These are phyloP conservation scores for Telmatochromis brichardi DNA, from an alignment of 2,113 vertebrate genomes.

Conservation along the genomic window DNA sequence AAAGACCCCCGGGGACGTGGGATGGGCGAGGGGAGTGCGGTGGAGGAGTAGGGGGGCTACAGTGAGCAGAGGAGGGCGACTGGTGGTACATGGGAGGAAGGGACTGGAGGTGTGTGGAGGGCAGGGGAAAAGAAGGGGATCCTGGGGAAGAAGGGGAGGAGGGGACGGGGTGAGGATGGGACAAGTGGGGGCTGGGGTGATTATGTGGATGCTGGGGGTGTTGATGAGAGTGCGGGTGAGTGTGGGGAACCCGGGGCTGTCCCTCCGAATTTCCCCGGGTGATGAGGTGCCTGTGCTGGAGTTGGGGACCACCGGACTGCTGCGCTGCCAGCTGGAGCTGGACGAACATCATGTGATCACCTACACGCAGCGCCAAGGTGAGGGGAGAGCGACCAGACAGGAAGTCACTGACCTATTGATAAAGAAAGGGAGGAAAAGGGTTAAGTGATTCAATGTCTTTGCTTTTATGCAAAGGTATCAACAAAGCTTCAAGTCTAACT, in stretches of 20 bases:
- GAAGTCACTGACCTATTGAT: slow-evolving; percentile 91
- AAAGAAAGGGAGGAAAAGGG: neutral
- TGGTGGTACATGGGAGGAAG: slow-evolving; percentile 61
- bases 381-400: slow-evolving; percentile 93
- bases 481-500: neutral
- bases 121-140: slow-evolving; percentile 47
- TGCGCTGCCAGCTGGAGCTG: slow-evolving; percentile 95
- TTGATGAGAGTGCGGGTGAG: slow-evolving; percentile 45
- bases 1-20: slow-evolving; percentile 76
- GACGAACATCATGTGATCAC: slow-evolving; percentile 99
- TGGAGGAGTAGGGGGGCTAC: slow-evolving; percentile 73
- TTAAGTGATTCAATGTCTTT: neutral
- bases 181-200: slow-evolving; percentile 48
- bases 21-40: slow-evolving; percentile 65
- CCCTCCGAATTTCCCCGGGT: slow-evolving; percentile 69
- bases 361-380: slow-evolving; percentile 91
- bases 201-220: slow-evolving; percentile 48
- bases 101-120: slow-evolving; percentile 54
- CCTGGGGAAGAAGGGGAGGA: slow-evolving; percentile 32
- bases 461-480: neutral
- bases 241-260: slow-evolving; percentile 64
- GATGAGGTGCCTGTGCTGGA: slow-evolving; percentile 85
- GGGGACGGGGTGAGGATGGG: slow-evolving; percentile 39
- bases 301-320: slow-evolving; percentile 80
- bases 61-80: slow-evolving; percentile 61